Evolutionary conservation across 2,797 vertebrate species (phyloP), one percentile per base, ranked within the genome.

Genomic region (Bradypodion pumilum): DNA sequence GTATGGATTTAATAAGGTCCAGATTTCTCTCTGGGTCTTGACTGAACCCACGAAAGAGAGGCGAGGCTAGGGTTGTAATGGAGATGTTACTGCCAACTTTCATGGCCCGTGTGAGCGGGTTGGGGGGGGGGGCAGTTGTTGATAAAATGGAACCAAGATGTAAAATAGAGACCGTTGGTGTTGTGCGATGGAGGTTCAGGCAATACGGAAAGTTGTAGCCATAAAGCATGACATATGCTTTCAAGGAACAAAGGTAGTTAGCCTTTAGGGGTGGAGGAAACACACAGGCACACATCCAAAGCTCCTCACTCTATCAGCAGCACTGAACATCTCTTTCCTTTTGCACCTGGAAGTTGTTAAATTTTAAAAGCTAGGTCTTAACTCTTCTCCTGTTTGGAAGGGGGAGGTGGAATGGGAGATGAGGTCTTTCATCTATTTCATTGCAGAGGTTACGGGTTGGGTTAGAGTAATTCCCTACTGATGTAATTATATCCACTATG

Each of bases 271-370:
- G 5, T 27, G 52, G 52, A 29, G 49, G 23, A 29, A 10, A 42
- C 66, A 1, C 35, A 12, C 85, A 83, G 88, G 86, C 80, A 90
- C 1, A n/a, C 23, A 3, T 29, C 13, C n/a, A 44, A 42, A 5
- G 21, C 15, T 86, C 81, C 89, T 85, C 79, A 90, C 89, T 7
- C 37, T 49, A 27, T 79, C 16, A 66, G 74, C 25, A 70, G 81
- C 87, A 86, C 87, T 88, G 81, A 81, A 86, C 85, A 80, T 90
- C 74, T 81, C 80, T 90, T 90, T 91, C 85, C n/a, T 42, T 72
- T 75, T 90, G 92, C 95, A 96, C 96, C 96, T 97, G 97, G 94
- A 96, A 95, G 92, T 93, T 89, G 93, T 97, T 96, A 96, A 94
- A 85, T 92, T n/a, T 85, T 91, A 94, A 93, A 94, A 92, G 90